phyloP scores from a whole-genome alignment of 2,888 invertebrate genomes.

The Tachina grossa region DNA sequence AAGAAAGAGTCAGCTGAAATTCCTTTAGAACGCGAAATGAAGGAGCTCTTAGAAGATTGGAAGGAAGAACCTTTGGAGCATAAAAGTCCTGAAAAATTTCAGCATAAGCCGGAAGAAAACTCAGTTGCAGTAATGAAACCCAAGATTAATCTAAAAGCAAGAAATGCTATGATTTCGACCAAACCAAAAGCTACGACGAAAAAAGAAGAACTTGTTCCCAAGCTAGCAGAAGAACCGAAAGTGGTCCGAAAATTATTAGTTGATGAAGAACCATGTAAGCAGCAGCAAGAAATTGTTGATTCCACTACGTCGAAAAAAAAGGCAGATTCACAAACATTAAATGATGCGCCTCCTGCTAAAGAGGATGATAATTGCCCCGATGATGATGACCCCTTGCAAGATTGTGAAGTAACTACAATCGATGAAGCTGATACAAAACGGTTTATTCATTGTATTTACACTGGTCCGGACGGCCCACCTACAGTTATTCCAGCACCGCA shows the following conservation, averaged over 20 bases:
- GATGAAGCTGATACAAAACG: constrained; percentile 69
- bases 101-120: constrained; percentile 4
- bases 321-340: background rate
- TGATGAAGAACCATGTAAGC: background rate
- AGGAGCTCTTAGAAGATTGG: constrained; percentile 32
- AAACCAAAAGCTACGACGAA: constrained; percentile 40
- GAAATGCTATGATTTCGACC: constrained; percentile 53
- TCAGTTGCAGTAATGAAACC: constrained; percentile 34
- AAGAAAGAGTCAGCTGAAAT: background rate
- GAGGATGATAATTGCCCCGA: constrained; percentile 50
- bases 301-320: background rate
- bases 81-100: constrained; percentile 6
- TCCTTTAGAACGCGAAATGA: constrained; percentile 29
- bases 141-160: constrained; percentile 55
- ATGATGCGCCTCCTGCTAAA: background rate
- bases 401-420: constrained; percentile 64
- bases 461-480: constrained; percentile 63
- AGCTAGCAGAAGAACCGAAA: background rate
- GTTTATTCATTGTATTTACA: constrained; percentile 65
- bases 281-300: background rate
- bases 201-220: constrained; percentile 16
- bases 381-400: constrained; percentile 71
- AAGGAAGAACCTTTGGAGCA: constrained; percentile 23
- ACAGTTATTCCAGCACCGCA: constrained; percentile 22
- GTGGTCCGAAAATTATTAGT: background rate